Evolutionary conservation across 2,888 invertebrate genomes (phyloP), one percentile per base, ranked within the genome.

Genomic region (Didymodactylos carnosus): DNA sequence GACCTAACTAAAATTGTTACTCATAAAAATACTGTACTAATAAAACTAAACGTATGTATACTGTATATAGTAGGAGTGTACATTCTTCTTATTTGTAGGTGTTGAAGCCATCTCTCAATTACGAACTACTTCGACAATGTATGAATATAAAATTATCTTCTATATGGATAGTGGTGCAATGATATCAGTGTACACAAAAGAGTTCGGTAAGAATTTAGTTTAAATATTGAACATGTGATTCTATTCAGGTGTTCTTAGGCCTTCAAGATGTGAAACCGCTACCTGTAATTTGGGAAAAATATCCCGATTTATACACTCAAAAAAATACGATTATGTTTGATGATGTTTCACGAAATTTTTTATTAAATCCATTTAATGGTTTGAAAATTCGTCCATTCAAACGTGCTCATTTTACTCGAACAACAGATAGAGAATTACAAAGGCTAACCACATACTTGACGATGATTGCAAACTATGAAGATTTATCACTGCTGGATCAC

Each of bases 301-400:
- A 88, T 81, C 87, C 89, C 1, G 91, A 94, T 80, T 95, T 91
- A 84, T 89, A 87, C 70, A 71, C 74, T 16, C 85, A 89, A 0
- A 90, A 90, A 80, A 97, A 97, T 82, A 95, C 94, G 0, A 93
- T 97, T 77, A 97, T 97, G 94, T 91, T 97, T 79, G 95, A 97
- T 81, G 95, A 97, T 80, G 90, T 94, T 49, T 86, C 94, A 73
- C 86, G 94, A 78, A 97, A 97, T 84, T 97, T 97, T 80, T 87
- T 94, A 49, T 94, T 97, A 94, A 97, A 97, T 83, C 94, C 94
- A 0, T 90, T 91, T 79, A 91, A 90, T 76, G 95, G 95, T 0
- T 85, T 95, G 0, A 89, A 89, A 83, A 94, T 95, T 79, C 87
- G 89, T 80, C 90, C 94, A 0, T 95, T 94, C 82, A 87, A 90